These are phyloP conservation scores for Hypomecis punctinalis DNA, from an alignment of 2,888 invertebrate genomes.

Conservation along the genomic window DNA sequence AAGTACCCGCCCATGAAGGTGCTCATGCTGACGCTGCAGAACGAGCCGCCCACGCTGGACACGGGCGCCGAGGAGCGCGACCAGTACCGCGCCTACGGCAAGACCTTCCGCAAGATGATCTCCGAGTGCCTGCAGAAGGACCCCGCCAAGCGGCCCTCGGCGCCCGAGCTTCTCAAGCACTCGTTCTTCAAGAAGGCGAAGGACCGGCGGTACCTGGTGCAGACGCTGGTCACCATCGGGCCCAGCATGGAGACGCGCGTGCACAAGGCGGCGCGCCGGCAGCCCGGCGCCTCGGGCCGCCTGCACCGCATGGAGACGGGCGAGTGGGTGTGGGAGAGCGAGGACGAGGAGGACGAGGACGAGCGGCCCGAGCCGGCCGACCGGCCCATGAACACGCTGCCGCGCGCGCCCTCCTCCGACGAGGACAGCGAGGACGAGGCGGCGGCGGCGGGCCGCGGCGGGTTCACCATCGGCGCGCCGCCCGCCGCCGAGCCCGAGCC, in stretches of 20 bases:
- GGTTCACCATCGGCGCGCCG: conserved; percentile 41
- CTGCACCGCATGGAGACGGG: conserved; percentile 97
- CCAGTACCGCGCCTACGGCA: conserved; percentile 99
- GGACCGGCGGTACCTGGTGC: conserved; percentile 95
- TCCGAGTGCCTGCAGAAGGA: conserved; percentile 99
- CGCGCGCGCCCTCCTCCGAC: conserved; percentile 86
- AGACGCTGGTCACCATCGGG: conserved; percentile 93
- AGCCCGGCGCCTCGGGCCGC: conserved; percentile 94
- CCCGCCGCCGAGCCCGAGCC: conserved; percentile 60
- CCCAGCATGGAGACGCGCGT: conserved; percentile 96
- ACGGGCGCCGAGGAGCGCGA: conserved; percentile 98
- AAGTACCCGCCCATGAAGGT: conserved; percentile 99
- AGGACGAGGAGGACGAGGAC: conserved; percentile 88
- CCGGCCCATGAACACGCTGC: conserved; percentile 86
- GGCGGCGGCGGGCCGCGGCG: conserved; percentile 54
- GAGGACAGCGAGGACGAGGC: conserved; percentile 78
- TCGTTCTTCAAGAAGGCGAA: conserved; percentile 99
- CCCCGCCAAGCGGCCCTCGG: conserved; percentile 97
- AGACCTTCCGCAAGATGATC: conserved; percentile 99
- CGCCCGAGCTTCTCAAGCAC: conserved; percentile 98
- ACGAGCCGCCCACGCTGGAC: conserved; percentile 98
- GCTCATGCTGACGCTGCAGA: conserved; percentile 99
- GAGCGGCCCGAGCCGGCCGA: conserved; percentile 77
- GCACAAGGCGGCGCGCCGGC: conserved; percentile 93
- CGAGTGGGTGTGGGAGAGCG: conserved; percentile 99